Conservation (phyloP, 1,140 invertebrate genomes). For the Lasioglossum baleicum region DNA sequence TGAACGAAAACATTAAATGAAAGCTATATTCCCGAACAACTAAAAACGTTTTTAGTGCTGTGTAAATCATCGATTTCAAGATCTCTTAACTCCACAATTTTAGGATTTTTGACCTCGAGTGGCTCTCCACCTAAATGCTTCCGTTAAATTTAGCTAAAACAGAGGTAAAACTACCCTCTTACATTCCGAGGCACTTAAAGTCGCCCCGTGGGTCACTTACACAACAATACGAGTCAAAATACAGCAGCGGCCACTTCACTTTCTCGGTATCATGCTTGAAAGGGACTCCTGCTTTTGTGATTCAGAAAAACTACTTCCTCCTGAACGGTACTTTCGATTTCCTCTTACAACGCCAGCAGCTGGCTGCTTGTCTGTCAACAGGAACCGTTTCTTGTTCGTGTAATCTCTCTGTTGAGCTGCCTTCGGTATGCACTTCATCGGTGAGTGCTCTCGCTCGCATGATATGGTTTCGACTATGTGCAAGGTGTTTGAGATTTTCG, state of each 20-base stretch:
- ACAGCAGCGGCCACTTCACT: neutral
- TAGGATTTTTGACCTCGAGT: neutral
- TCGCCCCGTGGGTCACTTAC: neutral
- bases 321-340: slow-evolving; percentile 13
- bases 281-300: slow-evolving; percentile 20
- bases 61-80: too few relatives aligned
- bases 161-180: neutral
- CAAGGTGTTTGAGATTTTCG: neutral
- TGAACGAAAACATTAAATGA: too few relatives aligned
- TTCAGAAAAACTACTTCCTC: slow-evolving; percentile 23
- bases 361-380: slow-evolving; percentile 22
- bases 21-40: too few relatives aligned
- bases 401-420: slow-evolving; percentile 23
- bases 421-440: slow-evolving; percentile 57
- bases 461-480: slow-evolving; percentile 18
- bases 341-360: slow-evolving; percentile 16
- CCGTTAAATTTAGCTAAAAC: neutral
- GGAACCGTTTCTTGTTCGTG: slow-evolving; percentile 29
- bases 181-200: neutral
- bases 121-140: neutral
- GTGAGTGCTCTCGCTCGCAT: slow-evolving; percentile 3
- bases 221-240: neutral
- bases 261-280: slow-evolving; percentile 19
- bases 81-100: too few relatives aligned
- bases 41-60: too few relatives aligned